Base-by-base conservation (phyloP, 2,888 invertebrate species). In the Atethmia centrago region DNA sequence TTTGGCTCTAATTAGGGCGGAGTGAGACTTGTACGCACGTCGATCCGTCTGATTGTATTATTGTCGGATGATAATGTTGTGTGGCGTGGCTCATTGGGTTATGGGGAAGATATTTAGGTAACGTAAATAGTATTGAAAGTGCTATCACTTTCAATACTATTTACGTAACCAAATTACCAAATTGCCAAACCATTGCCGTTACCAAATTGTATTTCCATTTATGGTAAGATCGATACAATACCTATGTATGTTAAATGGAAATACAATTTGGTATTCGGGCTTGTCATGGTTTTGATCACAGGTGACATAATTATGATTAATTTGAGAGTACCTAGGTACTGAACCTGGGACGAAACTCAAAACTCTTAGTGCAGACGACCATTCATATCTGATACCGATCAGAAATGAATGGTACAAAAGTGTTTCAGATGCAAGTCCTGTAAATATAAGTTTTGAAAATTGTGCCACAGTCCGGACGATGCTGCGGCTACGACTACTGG, bases 1-100 rank as follows among this genome's bases (percentile, higher is more conserved):
- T 73, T 53, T 49, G 31, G 9, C 19, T 59, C 16, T 83, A 51
- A 79, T 68, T 47, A 65, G 3, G 19, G 40, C 36, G 28, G 59
- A 51, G 51, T 49, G 62, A 58, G 55, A 47, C 49, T 51, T 53
- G 63, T 63, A 28, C 42, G 45, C 31, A 12, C 51, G 51, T 63
- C 65, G 69, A 74, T 73, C 67, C 21, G 19, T 40, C 21, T 69
- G 55, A 66, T 55, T 59, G 45, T 67, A 28, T 47, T 68, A 63
- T 40, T 74, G 66, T 55, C 14, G 7, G 21, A 59, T 51, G 49
- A 21, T 59, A 63, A 83, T 31, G 31, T 19, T 12, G 14, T 40
- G 21, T n/a, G 59, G 49, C 47, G n/a, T 4, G 14, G n/a, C 55
- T 65, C 36, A 62, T 55, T 80, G 19, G 25, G 45, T 49, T 74